Evolutionary conservation across 2,888 invertebrate species (phyloP), one percentile per base, ranked within the genome.

Genomic region (Nematopogon swammerdamellus): DNA sequence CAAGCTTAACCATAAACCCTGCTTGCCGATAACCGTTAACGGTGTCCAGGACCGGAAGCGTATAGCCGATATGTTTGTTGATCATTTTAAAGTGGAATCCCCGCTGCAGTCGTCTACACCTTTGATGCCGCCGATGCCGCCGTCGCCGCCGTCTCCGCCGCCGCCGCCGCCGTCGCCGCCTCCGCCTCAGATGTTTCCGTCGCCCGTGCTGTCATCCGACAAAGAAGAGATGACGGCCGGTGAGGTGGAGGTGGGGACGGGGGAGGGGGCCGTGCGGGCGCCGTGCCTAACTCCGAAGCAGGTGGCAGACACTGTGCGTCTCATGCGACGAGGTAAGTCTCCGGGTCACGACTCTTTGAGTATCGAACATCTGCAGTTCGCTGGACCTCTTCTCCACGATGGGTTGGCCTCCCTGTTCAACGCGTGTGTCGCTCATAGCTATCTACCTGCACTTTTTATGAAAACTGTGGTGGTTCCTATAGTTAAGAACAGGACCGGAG

Each of bases 401-500:
- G 8, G 25, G 25, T 25, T 25, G 25, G 25, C 25, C 25, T 25
- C 25, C 5, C 25, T 25, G 25, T 25, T 25, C 25, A 25, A 25
- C 25, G 25, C 8, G 4, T 51, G 50, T 47, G 10, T 50, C 11
- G 47, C 25, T 8, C 16, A 49, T n/a, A 14, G 3, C 2, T 51
- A 49, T 19, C 19, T 55, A 14, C 52, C 52, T 2, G n/a, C 11
- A 4, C 45, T 36, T 2, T 18, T 51, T 6, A 52, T 55, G 52
- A 52, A 44, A 17, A 52, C 53, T 1, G 18, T 52, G 1, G 53
- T 55, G 1, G 49, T 53, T 1, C 52, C 51, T 16, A 48, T 54
- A 3, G 29, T 48, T 6, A 55, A 56, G 46, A 57, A 56, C 19
- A 54, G 42, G 44, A 56, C 54, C 2, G 56, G 54, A 4, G 54